Evolutionary conservation across 2,797 vertebrate species (phyloP), one percentile per base, ranked within the genome.

Genomic region (Lepilemur septentrionalis): DNA sequence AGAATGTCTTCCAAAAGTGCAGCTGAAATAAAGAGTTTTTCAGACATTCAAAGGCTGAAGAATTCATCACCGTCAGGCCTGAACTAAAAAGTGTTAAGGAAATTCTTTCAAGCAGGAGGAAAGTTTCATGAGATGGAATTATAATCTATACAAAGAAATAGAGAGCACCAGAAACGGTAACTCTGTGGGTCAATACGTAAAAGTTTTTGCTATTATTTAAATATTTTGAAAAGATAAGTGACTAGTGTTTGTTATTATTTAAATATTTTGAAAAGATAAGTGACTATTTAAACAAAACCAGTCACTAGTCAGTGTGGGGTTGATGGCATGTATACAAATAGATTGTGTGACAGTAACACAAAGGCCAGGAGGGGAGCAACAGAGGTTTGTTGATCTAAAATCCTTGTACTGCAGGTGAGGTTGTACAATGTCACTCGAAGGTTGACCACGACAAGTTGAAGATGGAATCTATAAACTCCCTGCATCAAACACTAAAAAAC

Each of bases 91-190:
- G 48, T 65, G 59, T 57, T 55, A 32, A 46, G 38, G 13, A n/a
- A n/a, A 15, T 7, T 20, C 8, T 80, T n/a, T 55, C 67, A 65
- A 46, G 23, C 46, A 55, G 63, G 79, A 46, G 75, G 52, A 23
- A 72, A 23, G 30, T 35, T 17, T 30, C 20, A 35, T 4, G 30
- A 79, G 81, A 35, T 13, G 30, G 46, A 43, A 69, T 43, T 55
- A 23, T 2, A 38, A 65, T 1, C 14, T 59, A 1, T 15, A 0
- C 0, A 15, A 48, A 43, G 17, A 46, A 35, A 28, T 4, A 0
- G 76, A 69, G 15, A 57, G 5, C 23, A 7, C 14, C 32, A 20
- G 63, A 59, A 38, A 23, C 1, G 5, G 20, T 13, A n/a, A 43
- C 43, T 25, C 2, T 18, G 1, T 17, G 13, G 15, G 3, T 89